Evolutionary conservation across 2,113 vertebrate species (phyloP).

Genomic region (Rhinolophus ferrumequinum): DNA sequence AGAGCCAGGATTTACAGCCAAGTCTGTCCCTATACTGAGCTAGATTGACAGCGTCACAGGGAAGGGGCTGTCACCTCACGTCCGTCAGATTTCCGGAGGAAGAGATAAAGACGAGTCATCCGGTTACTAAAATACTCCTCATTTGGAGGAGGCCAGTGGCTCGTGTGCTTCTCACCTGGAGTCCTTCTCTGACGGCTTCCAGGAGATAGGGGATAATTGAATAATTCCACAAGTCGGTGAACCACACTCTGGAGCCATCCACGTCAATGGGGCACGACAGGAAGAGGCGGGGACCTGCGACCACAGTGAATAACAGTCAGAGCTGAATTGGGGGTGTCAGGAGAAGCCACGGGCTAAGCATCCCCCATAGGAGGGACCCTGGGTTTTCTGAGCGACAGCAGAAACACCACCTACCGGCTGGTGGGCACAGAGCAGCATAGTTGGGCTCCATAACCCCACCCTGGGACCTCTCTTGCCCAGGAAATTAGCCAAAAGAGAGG

Average conservation of each 20-base stretch:
- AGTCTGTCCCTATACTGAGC: fast-evolving
- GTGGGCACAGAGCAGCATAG: not conserved
- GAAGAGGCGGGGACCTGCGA: constrained; percentile 95
- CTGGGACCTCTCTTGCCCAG: not conserved
- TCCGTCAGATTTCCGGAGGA: not conserved
- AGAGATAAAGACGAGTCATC: not conserved
- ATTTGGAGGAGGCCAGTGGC: not conserved
- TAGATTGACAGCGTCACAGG: not conserved
- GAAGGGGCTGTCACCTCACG: fast-evolving
- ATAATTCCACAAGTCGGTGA: constrained; percentile 99
- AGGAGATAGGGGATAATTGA: constrained; percentile 98
- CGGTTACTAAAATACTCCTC: not conserved
- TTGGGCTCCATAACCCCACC: not conserved
- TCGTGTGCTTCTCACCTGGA: constrained; percentile 90
- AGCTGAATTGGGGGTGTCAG: not conserved
- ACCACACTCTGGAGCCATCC: constrained; percentile 98
- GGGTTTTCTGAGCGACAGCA: not conserved
- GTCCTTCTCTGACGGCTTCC: constrained; percentile 97
- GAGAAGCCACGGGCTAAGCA: fast-evolving
- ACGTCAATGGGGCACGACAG: constrained; percentile 98
- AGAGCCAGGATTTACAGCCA: not conserved
- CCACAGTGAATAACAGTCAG: not conserved
- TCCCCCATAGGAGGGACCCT: not conserved
- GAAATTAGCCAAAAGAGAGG: not conserved
- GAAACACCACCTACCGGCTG: not conserved